Percentiles rank a stretch among this genome's conserved stretches.
These are phyloP conservation scores for Callyntrura sp. DNA, from an alignment of 2,888 invertebrate genomes.

Conservation along the genomic window DNA sequence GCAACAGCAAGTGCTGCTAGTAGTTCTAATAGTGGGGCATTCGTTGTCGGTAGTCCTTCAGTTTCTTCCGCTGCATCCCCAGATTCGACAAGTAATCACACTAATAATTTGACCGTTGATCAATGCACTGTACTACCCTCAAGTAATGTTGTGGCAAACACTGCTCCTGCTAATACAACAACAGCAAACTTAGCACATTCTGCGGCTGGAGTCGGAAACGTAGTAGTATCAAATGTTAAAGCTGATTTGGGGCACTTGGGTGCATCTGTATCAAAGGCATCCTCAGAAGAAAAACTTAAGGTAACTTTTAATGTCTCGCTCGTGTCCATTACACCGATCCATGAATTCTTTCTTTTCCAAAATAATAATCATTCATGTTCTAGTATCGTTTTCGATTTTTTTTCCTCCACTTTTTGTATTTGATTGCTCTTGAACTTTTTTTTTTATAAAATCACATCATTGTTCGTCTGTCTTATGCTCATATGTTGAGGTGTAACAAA, in stretches of 20 bases:
- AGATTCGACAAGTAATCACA: constrained; percentile 72
- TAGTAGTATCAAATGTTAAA: constrained; percentile 72
- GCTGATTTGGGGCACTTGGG: constrained; percentile 76
- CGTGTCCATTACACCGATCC: constrained; percentile 5
- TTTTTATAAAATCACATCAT: constrained; percentile 14
- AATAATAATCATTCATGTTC: not conserved
- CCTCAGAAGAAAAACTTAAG: constrained; percentile 73
- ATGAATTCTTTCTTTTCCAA: not conserved
- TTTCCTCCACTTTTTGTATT: constrained; percentile 16
- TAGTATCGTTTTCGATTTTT: not conserved
- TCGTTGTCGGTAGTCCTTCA: constrained; percentile 72
- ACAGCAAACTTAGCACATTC: constrained; percentile 57
- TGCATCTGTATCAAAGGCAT: constrained; percentile 72
- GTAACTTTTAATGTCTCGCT: constrained; percentile 57
- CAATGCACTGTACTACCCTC: constrained; percentile 57
- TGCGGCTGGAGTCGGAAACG: constrained; percentile 49
- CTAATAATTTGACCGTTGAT: constrained; percentile 66
- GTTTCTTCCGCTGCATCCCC: constrained; percentile 75
- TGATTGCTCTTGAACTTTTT: constrained; percentile 29
- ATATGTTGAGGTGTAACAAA: not conserved
- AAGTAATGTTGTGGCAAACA: constrained; percentile 43
- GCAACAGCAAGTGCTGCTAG: constrained; percentile 60
- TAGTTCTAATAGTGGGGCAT: constrained; percentile 65
- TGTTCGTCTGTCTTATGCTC: not conserved
- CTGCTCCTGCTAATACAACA: constrained; percentile 61